Evolutionary conservation across 2,888 invertebrate species (phyloP).

Genomic region (Diploptera punctata): DNA sequence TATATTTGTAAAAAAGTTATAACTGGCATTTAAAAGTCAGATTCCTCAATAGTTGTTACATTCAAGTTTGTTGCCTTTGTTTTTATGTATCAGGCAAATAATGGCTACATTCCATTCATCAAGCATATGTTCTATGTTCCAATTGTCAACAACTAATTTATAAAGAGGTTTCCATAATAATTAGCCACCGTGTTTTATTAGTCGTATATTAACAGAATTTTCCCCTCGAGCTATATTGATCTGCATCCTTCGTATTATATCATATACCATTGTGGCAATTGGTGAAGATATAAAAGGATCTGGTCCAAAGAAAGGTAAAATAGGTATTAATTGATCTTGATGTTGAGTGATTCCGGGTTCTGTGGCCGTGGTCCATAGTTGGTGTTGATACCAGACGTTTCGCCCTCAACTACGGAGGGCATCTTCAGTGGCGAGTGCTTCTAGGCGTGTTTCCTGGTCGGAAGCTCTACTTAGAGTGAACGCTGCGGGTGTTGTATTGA

Average conservation of each 20-base stretch:
- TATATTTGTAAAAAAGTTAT: no score
- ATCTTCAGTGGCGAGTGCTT: no score
- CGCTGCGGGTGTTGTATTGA: no score
- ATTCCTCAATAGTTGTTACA: neutral
- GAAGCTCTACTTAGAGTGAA: no score
- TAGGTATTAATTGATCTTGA: neutral
- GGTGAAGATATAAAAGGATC: neutral
- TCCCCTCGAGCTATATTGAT: no score
- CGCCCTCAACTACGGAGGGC: no score
- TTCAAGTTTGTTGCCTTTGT: neutral
- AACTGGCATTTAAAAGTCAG: no score
- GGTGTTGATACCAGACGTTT: no score
- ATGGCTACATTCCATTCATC: neutral
- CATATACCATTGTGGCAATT: neutral
- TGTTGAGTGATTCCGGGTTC: no score
- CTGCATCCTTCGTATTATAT: neutral
- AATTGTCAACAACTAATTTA: neutral
- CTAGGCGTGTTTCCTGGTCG: no score
- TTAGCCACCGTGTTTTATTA: neutral
- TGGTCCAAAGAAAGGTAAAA: neutral
- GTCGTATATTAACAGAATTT: neutral
- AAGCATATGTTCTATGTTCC: neutral
- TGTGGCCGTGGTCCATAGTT: no score
- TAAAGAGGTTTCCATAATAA: neutral
- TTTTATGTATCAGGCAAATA: neutral